Conservation (phyloP, 2,888 invertebrate species). For the Cantharis rufa region DNA sequence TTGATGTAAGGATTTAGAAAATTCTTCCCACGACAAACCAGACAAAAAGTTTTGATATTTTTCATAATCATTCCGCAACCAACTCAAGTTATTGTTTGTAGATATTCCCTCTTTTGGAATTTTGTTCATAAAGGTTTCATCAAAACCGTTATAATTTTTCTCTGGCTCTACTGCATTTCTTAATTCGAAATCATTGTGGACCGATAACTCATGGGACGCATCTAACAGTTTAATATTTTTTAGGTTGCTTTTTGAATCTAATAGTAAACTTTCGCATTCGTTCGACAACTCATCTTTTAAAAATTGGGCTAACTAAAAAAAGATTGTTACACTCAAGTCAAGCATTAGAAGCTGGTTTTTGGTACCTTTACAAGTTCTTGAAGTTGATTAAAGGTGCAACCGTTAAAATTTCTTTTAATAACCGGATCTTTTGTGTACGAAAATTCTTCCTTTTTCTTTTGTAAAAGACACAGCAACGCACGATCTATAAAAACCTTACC, state of each 20-base stretch:
- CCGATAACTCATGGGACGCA: not conserved
- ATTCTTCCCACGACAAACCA: slow-evolving; percentile 62
- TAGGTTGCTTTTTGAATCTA: not conserved
- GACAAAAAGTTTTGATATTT: slow-evolving; percentile 24
- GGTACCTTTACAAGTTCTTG: slow-evolving; percentile 26
- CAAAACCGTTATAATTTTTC: not conserved
- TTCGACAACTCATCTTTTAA: not conserved
- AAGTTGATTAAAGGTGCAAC: slow-evolving; percentile 30
- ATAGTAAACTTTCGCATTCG: not conserved
- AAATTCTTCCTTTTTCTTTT: slow-evolving; percentile 35
- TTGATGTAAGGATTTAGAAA: slow-evolving; percentile 62
- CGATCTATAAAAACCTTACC: slow-evolving; percentile 21
- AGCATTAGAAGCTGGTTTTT: no score
- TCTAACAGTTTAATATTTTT: not conserved
- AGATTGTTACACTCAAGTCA: no score
- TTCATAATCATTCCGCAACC: slow-evolving; percentile 24
- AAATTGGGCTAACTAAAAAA: slow-evolving; percentile 28
- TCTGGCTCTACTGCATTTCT: not conserved
- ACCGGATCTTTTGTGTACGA: slow-evolving; percentile 32
- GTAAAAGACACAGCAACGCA: slow-evolving; percentile 33
- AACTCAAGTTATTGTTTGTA: not conserved
- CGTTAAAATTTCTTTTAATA: slow-evolving; percentile 34
- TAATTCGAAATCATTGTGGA: not conserved
- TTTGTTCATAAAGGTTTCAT: not conserved
- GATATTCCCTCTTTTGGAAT: slow-evolving; percentile 1